These are phyloP conservation scores for Sternotherus odoratus DNA, from an alignment of 2,797 vertebrate genomes.

Conservation along the genomic window DNA sequence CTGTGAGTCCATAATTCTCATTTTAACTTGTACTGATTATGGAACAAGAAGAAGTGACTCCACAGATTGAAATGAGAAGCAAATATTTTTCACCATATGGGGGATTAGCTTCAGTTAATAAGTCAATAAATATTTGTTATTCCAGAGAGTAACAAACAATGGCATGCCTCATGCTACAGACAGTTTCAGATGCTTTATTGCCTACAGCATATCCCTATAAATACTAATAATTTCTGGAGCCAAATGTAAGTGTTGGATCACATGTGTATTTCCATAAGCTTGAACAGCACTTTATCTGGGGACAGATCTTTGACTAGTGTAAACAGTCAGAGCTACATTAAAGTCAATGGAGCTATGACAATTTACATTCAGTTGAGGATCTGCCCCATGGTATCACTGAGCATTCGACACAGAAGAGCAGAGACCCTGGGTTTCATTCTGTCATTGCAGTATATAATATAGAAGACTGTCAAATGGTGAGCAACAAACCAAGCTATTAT, in stretches of 20 bases:
- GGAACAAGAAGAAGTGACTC: constrained; percentile 53
- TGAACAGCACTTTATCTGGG: background rate
- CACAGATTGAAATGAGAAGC: constrained; percentile 28
- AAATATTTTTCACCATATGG: constrained; percentile 59
- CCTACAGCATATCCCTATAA: constrained; percentile 38
- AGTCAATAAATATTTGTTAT: constrained; percentile 68
- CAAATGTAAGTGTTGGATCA: constrained; percentile 5
- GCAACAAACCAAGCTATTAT: background rate
- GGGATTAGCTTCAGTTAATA: constrained; percentile 69
- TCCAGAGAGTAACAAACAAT: constrained; percentile 29
- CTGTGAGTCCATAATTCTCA: constrained; percentile 17
- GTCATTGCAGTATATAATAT: background rate
- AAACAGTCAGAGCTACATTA: background rate
- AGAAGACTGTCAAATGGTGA: background rate
- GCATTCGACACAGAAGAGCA: background rate
- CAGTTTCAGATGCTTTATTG: constrained; percentile 43
- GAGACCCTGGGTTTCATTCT: background rate
- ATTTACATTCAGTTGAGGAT: background rate
- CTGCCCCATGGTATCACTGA: background rate
- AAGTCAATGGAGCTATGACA: accelerated
- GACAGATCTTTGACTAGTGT: background rate
- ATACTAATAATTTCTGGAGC: constrained; percentile 27
- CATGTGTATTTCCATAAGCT: accelerated
- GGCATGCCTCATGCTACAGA: constrained; percentile 26
- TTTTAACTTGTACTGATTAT: constrained; percentile 70